These are phyloP conservation scores for Rotaria magnacalcarata DNA, from an alignment of 2,888 invertebrate genomes.

Conservation along the genomic window DNA sequence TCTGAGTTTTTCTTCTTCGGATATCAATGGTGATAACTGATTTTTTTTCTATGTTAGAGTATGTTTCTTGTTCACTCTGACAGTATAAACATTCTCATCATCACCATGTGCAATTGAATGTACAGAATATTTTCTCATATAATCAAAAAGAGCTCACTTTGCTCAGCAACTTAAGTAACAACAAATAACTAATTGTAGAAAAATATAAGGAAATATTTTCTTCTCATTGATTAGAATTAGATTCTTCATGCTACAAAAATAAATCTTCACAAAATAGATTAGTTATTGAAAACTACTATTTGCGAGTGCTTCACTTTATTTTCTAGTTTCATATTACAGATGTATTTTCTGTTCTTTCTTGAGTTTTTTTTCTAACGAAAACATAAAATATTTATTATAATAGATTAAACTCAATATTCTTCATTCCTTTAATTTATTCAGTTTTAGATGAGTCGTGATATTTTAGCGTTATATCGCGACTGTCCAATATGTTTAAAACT, in stretches of 20 bases:
- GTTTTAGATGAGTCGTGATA: neutral
- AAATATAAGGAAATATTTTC: no score
- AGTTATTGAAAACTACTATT: neutral
- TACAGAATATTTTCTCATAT: no score
- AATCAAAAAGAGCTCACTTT: no score
- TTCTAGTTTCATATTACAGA: neutral
- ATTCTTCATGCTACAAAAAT: neutral
- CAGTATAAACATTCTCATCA: neutral
- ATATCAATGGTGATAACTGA: no score
- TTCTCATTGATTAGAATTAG: neutral
- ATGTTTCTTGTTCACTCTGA: neutral
- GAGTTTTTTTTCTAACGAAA: no score
- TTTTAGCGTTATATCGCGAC: neutral
- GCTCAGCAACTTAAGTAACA: no score
- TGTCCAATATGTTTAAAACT: conserved; percentile 17
- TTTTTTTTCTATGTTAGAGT: neutral
- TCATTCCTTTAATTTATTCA: no score
- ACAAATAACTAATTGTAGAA: no score
- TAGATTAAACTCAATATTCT: no score
- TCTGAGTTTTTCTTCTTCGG: neutral
- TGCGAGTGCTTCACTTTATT: neutral
- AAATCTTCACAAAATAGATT: neutral
- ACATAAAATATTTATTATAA: no score
- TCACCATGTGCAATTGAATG: neutral
- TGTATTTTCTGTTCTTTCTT: neutral